Base-by-base conservation (phyloP, 2,888 invertebrate genomes). In the Gastrophysa polygoni region DNA sequence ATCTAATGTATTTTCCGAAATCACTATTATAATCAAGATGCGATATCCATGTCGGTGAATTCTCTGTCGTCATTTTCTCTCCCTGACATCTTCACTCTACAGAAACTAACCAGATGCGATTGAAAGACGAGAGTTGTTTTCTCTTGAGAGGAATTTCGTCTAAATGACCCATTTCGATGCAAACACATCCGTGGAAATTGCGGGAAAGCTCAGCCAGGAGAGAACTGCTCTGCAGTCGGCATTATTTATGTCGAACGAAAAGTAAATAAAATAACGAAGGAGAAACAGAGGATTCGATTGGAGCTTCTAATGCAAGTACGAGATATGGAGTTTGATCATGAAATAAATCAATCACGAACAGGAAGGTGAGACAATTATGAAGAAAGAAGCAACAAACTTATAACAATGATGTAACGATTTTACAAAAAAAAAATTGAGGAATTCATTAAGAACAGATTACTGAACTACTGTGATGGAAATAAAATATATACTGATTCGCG, bases 131-230 rank as follows among this genome's bases (percentile, higher is more conserved):
- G 38, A 14, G n/a, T 14, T 38, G 3, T 38, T 38, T 3, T 38
- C 38, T 38, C 38, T 6, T 38, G 38, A 14, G 38, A 38, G 38
- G 14, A 38, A 38, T 38, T 14, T 38, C 38, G 38, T 38, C 11
- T n/a, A 38, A 38, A 38, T 38, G 38, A 38, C 38, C 38, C 38
- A 38, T 38, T 38, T 38, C 38, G 38, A 38, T 38, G 38, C 38
- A 38, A 38, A 38, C 38, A 38, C 38, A 38, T 38, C 11, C 38
- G 38, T 10, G n/a, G 14, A 38, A 38, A 38, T 38, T 38, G 38
- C 38, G 38, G 38, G 14, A 14, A 38, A 14, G 38, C 38, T 38
- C 38, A 38, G 38, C 38, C 4, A 8, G 5, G 10, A 10, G 29
- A 10, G 10, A 32, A 32, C 7, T 38, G 38, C 6, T 38, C 38